These are phyloP conservation scores for Echiichthys vipera DNA, from an alignment of 2,797 vertebrate species.

Conservation along the genomic window DNA sequence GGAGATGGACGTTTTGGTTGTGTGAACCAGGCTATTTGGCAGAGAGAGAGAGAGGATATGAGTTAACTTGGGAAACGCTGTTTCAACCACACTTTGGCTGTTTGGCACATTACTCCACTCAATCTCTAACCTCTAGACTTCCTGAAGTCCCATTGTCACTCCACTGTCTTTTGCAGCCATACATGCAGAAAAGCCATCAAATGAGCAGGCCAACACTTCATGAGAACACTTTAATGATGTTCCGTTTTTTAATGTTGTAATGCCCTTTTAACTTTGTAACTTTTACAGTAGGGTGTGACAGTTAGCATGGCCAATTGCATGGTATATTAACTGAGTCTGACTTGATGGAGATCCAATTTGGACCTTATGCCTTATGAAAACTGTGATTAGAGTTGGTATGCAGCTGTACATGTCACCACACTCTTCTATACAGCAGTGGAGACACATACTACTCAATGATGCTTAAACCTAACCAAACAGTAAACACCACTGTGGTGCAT, in stretches of 20 bases:
- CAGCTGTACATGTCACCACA: neutral
- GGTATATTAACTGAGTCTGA: neutral
- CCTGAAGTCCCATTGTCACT: slow-evolving; percentile 79
- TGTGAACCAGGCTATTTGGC: slow-evolving; percentile 80
- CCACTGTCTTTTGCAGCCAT: slow-evolving; percentile 61
- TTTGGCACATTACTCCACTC: slow-evolving; percentile 75
- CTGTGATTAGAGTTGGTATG: neutral
- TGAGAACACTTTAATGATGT: too few species aligned
- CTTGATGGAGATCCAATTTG: neutral
- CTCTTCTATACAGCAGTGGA: neutral
- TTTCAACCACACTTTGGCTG: slow-evolving; percentile 68
- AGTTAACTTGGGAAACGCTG: slow-evolving; percentile 69
- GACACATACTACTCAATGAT: neutral
- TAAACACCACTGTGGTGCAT: slow-evolving; percentile 29
- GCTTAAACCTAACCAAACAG: slow-evolving; percentile 24
- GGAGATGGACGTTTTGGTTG: slow-evolving; percentile 65
- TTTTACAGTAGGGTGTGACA: neutral
- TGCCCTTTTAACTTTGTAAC: neutral
- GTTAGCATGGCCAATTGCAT: neutral
- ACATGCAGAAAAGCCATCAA: slow-evolving; percentile 62
- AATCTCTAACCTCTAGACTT: slow-evolving; percentile 79
- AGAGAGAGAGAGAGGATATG: slow-evolving; percentile 51
- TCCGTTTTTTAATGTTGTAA: neutral
- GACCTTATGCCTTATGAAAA: neutral
- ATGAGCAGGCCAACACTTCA: slow-evolving; percentile 10